A percentile compares a stretch with the other conserved stretches of the same genome.
Conservation (phyloP, 35 echinoderm and acorn worm species). For the Stichopus chloronotus region DNA sequence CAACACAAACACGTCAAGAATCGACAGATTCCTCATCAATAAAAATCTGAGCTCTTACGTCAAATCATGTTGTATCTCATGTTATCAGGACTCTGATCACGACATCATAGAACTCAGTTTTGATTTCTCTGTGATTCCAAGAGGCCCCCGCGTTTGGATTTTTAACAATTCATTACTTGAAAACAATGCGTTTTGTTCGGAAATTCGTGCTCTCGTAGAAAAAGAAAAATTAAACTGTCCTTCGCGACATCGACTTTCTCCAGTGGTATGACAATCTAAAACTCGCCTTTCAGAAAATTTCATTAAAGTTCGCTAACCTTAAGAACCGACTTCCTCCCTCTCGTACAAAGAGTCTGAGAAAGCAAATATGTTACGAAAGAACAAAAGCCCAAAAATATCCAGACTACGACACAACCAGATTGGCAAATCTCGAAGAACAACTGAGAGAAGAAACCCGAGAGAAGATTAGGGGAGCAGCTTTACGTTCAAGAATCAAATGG, state of each 20-base stretch:
- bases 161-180: conserved; percentile 1
- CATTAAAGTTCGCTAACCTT: neutral
- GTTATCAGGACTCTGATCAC: conserved; percentile 20
- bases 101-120: neutral
- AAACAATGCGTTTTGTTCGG: neutral
- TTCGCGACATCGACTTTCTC: neutral
- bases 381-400: conserved; percentile 37
- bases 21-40: neutral
- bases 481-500: conserved; percentile 46
- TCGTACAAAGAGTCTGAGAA: neutral
- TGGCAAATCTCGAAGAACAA: conserved; percentile 6
- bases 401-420: conserved; percentile 18
- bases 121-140: neutral
- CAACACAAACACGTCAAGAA: neutral
- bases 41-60: neutral
- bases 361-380: conserved; percentile 20
- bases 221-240: neutral
- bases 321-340: neutral
- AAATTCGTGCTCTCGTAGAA: neutral
- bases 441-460: neutral
- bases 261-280: conserved; percentile 25
- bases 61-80: neutral
- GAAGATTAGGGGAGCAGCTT: conserved; percentile 2
- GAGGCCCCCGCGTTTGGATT: conserved; percentile 10
- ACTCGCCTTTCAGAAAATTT: neutral